Conservation (phyloP, 2,113 vertebrate genomes). For the Istiophorus platypterus region DNA sequence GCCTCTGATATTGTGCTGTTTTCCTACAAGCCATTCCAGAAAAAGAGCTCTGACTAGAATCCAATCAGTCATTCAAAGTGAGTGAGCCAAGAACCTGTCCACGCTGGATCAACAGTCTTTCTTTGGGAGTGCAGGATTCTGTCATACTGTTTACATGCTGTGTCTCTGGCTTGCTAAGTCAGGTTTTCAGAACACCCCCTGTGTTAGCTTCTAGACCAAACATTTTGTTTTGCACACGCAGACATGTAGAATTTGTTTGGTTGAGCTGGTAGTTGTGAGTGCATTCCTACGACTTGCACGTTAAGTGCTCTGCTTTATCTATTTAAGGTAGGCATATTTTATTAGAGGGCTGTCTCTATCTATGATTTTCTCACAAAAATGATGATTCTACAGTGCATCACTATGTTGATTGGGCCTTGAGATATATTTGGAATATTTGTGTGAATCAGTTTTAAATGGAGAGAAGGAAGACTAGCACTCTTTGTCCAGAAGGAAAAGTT, state of each 20-base stretch:
- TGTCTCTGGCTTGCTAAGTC: constrained; percentile 55
- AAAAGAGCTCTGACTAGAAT: constrained; percentile 68
- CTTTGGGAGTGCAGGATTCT: constrained; percentile 70
- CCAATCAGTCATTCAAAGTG: constrained; percentile 76
- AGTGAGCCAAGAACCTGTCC: constrained; percentile 76
- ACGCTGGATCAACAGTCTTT: constrained; percentile 72
- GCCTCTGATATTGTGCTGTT: constrained; percentile 70
- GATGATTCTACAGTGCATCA: not conserved
- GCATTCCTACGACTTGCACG: constrained; percentile 1
- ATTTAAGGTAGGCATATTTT: not conserved
- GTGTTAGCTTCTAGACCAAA: constrained; percentile 47
- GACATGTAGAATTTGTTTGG: constrained; percentile 26
- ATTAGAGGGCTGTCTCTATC: not conserved
- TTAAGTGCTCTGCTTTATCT: not conserved
- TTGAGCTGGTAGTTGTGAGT: not conserved
- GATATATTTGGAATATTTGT: not conserved
- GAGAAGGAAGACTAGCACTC: not conserved
- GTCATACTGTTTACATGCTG: constrained; percentile 74
- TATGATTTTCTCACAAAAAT: constrained; percentile 2
- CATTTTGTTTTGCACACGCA: constrained; percentile 39
- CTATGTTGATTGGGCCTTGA: not conserved
- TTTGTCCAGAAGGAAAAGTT: constrained; percentile 31
- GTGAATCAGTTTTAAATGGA: constrained; percentile 3
- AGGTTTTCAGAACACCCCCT: constrained; percentile 46
- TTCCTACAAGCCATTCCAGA: constrained; percentile 60